phyloP scores from a whole-genome alignment of 1,140 invertebrate species.

The Eurytemora carolleeae region DNA sequence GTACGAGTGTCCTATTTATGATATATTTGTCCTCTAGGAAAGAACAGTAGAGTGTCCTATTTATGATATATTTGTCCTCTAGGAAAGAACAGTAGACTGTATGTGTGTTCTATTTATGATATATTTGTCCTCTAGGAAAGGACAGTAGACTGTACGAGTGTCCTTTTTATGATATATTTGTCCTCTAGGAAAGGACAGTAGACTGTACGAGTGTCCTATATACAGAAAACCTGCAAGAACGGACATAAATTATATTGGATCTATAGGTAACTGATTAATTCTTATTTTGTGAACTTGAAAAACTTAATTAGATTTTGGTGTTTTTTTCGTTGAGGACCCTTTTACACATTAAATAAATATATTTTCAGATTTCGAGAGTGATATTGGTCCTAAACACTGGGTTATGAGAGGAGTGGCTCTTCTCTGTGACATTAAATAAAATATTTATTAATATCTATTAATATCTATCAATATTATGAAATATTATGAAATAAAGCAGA shows the following conservation, averaged over 20 bases:
- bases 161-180: constrained; percentile 50
- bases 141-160: constrained; percentile 82
- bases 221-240: constrained; percentile 84
- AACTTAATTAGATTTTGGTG: too few relatives aligned
- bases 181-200: constrained; percentile 44
- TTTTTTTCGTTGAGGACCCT: too few relatives aligned
- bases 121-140: too few relatives aligned
- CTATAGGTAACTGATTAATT: constrained; percentile 33
- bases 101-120: too few relatives aligned
- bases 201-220: constrained; percentile 83
- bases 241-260: constrained; percentile 82
- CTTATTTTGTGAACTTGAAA: too few relatives aligned
- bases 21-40: too few relatives aligned
- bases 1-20: too few relatives aligned
- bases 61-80: too few relatives aligned
- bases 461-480: background rate
- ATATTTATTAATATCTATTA: background rate
- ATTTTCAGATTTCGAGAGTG: constrained; percentile 62
- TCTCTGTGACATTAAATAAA: constrained; percentile 92
- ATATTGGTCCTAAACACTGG: constrained; percentile 74
- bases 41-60: too few relatives aligned
- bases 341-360: too few relatives aligned
- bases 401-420: constrained; percentile 76
- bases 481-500: background rate
- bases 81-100: too few relatives aligned